Base-by-base conservation (phyloP, 2,113 vertebrate genomes). In the Mesembrinibis cayennensis region DNA sequence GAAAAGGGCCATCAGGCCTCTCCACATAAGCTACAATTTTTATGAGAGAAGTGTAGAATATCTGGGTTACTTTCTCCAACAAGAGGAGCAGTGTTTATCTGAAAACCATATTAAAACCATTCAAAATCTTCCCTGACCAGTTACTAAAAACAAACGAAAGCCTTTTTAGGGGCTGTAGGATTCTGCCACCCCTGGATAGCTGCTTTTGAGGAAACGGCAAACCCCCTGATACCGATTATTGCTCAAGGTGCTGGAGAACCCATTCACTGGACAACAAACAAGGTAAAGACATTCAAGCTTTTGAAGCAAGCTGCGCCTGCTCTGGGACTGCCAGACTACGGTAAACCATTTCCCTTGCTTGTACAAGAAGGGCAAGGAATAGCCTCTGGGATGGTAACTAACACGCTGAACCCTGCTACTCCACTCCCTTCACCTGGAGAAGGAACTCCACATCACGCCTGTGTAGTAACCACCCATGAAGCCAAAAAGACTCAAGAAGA, bases 371-470 rank as follows among this genome's bases (percentile, higher is more conserved):
- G 59, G 13, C 19, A 65, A 79, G 25, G 44, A 78, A 50, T 3
- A 45, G 32, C 45, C 21, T 61, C 49, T 9, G 53, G 70, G 38
- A 50, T 7, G 32, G 21, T 42, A 50, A 61, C 12, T 55, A 36
- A 34, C 18, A 26, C 0, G 1, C 22, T 10, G 6, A 78, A 63
- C 30, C 38, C 58, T 27, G 26, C 34, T 27, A 19, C 22, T 34
- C 45, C 25, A 21, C n/a, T 55, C 44, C 42, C 70, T 89, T n/a
- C 22, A 42, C 12, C 29, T 2, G 2, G n/a, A 8, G 40, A 65
- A 70, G n/a, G 45, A 66, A 42, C 7, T 61, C 30, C 3, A 13
- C 38, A 53, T 20, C 15, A 26, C 0, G 0, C 4, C 16, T 32
- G 2, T 42, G 40, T 18, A 80, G 26, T 22, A 66, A 56, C 30